Base-by-base conservation (phyloP, 2,888 invertebrate genomes). In the Eupithecia subfuscata region DNA sequence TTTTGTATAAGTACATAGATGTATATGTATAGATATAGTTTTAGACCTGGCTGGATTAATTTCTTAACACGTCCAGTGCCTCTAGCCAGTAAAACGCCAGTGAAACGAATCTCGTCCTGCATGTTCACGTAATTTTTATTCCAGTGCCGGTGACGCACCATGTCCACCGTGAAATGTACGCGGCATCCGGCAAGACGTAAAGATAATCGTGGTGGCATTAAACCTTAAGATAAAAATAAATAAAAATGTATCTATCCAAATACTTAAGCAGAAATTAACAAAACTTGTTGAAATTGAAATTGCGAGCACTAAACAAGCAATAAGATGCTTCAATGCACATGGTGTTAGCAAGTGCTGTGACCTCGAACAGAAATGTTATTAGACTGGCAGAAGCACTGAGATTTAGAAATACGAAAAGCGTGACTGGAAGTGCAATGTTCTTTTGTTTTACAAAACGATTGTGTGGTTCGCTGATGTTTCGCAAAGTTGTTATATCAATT, bases 251-350 rank as follows among this genome's bases (percentile, higher is more conserved):
- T 12, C n/a, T 6, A 67, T 11, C 11, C 22, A 64, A 64, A 18
- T 64, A 18, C 18, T 18, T 9, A 67, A 40, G 37, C 34, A 67
- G 37, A 37, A 12, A 37, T 67, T n/a, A 40, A 18, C 34, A 34
- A 64, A 34, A 64, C 64, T 22, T 22, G n/a, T 22, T 56, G 34
- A 18, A n/a, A 56, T 56, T 11, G 8, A 11, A 22, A 56, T 56
- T 56, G 56, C 56, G 60, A 60, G 14, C 22, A 22, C n/a, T 56
- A 22, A 56, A 11, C 52, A 56, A 64, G 18, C 34, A 64, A 64
- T 68, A 45, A 40, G 80, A 79, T 81, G 81, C 69, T 81, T 81
- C 81, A 81, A 77, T 81, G 81, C 80, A 77, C 80, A 79, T 78
- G 75, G 75, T 76, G 76, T 71, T 72, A 60, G 75, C 74, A 78